These are phyloP conservation scores for Stigmatopora argus DNA, from an alignment of 2,113 vertebrate species.

Conservation along the genomic window DNA sequence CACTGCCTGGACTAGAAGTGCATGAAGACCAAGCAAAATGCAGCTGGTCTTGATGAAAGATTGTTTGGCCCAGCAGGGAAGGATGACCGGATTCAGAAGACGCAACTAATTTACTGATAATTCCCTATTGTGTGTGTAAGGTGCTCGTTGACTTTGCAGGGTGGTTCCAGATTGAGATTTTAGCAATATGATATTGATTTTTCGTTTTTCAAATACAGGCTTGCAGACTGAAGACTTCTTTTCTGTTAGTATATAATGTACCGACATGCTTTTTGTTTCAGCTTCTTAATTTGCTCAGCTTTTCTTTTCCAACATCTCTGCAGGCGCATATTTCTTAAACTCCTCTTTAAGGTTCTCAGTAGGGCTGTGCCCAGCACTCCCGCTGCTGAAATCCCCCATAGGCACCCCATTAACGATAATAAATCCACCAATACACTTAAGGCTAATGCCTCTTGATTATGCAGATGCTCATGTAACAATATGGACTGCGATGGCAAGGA, in stretches of 20 bases:
- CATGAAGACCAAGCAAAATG: neutral
- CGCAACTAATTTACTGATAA: neutral
- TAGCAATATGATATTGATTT: neutral
- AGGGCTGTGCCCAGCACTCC: constrained; percentile 45
- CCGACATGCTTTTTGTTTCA: constrained; percentile 13
- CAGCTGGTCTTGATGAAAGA: neutral
- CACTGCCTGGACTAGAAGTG: neutral
- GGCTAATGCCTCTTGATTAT: neutral
- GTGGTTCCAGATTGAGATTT: neutral
- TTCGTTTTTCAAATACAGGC: neutral
- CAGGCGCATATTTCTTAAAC: constrained; percentile 12
- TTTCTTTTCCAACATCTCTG: constrained; percentile 13
- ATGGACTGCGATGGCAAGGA: constrained; percentile 3
- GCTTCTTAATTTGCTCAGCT: constrained; percentile 4
- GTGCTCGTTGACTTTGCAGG: neutral
- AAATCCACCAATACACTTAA: constrained; percentile 14
- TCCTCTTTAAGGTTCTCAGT: constrained; percentile 28
- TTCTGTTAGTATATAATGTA: constrained; percentile 4
- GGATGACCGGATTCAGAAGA: constrained; percentile 3
- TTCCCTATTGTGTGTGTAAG: neutral
- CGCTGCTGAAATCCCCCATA: constrained; percentile 33
- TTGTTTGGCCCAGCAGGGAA: constrained; percentile 2
- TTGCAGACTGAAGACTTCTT: constrained; percentile 12
- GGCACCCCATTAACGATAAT: constrained; percentile 20
- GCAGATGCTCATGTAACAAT: neutral